Base-by-base conservation (phyloP, 2,113 vertebrate genomes). In the Rhynchomys soricoides region DNA sequence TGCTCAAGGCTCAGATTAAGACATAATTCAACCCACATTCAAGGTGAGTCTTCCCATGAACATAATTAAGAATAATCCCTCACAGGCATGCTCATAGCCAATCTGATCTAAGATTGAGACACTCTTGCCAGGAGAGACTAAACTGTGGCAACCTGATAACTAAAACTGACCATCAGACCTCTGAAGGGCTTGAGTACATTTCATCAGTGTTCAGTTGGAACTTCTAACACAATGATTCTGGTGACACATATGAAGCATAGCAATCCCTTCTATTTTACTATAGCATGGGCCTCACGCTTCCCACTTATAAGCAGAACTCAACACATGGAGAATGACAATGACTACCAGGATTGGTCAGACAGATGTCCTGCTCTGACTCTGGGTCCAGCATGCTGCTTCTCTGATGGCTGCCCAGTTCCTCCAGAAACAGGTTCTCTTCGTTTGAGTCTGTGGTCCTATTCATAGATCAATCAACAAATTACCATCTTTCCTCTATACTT, bases 281-380 rank as follows among this genome's bases (percentile, higher is more conserved):
- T 52, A 86, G n/a, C 24, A 73, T 81, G 48, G 26, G 26, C 48
- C 73, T 81, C 6, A 10, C 57, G 3, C 26, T 17, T 93, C 48
- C 71, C 1, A 1, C n/a, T 79, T 52, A 43, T 3, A 75, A 90
- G 21, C 5, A 43, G 5, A 70, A 37, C 64, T 77, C 37, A 3
- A 22, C 16, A n/a, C 34, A 34, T 3, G 29, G 16, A 16, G 3
- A 83, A 31, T 24, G 59, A 62, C 0, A 15, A 4, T 1, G 0
- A 0, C 71, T 4, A 7, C 29, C 21, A 70, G 26, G 26, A 43
- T 13, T 83, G 21, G 17, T 22, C 68, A 83, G 34, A 71, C 1
- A 57, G 57, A 75, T 6, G 2, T 15, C 1, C 37, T 0, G 9
- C 71, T n/a, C 50, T 81, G 40, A 6, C 31, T 7, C 3, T 3